These are phyloP conservation scores for Lutjanus erythropterus DNA, from an alignment of 2,113 vertebrate genomes.

Conservation along the genomic window DNA sequence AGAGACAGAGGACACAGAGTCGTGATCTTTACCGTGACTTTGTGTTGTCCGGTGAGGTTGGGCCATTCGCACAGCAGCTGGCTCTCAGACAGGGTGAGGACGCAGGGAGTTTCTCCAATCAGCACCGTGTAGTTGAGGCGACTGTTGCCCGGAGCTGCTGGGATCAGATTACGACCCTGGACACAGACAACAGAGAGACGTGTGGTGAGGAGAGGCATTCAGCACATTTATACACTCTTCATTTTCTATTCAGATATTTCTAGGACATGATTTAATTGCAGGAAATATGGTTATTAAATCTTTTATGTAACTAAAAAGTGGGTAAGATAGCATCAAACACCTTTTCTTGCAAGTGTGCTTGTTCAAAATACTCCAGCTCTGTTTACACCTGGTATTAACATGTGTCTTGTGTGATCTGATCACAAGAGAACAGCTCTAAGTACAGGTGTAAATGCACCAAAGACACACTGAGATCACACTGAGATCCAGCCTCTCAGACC, in stretches of 20 bases:
- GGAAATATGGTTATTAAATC: neutral
- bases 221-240: neutral
- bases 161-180: constrained; percentile 95
- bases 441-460: too few species aligned
- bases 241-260: constrained; percentile 9
- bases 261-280: neutral
- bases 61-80: constrained; percentile 98
- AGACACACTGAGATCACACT: too few species aligned
- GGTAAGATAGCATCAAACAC: neutral
- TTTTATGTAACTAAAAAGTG: neutral
- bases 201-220: neutral
- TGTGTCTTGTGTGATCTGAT: too few species aligned
- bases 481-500: too few species aligned
- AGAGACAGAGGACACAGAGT: constrained; percentile 1
- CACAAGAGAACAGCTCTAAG: too few species aligned
- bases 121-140: constrained; percentile 96
- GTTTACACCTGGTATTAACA: too few species aligned
- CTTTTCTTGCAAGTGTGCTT: constrained; percentile 6
- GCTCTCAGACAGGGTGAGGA: constrained; percentile 93
- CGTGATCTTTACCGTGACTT: constrained; percentile 90
- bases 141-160: constrained; percentile 89
- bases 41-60: constrained; percentile 97
- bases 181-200: constrained; percentile 27
- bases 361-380: too few species aligned
- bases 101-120: constrained; percentile 94